phyloP scores from a whole-genome alignment of 2,797 vertebrate genomes.

The Cygnus olor region DNA sequence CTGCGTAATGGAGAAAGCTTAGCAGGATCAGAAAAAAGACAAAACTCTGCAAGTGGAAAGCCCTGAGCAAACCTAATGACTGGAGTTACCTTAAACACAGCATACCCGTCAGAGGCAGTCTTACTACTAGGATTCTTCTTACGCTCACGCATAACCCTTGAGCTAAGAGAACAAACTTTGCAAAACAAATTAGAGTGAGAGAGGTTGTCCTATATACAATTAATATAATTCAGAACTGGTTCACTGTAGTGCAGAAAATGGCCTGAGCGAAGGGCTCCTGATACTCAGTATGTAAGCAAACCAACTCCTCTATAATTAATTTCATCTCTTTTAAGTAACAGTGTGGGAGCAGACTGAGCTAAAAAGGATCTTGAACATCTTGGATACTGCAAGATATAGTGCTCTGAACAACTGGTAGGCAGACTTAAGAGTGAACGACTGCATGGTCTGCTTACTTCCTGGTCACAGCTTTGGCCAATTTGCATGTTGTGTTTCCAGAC shows the following conservation, averaged over 20 bases:
- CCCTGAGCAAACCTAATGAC: not conserved
- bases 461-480: not conserved
- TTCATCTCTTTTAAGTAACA: not conserved
- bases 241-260: not conserved
- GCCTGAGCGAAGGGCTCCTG: not conserved
- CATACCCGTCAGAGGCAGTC: not conserved
- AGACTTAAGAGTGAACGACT: not conserved
- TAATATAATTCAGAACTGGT: constrained; percentile 9
- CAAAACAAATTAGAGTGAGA: constrained; percentile 36
- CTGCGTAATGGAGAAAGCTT: not conserved
- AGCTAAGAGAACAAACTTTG: constrained; percentile 6
- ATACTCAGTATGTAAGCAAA: not conserved
- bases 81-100: not conserved
- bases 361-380: not conserved
- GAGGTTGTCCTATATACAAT: not conserved
- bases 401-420: not conserved
- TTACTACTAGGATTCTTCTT: not conserved
- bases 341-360: not conserved
- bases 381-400: not conserved
- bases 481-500: not conserved
- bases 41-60: not conserved
- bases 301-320: not conserved
- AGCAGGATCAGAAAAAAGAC: not conserved
- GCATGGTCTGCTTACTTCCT: not conserved
- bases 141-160: not conserved